These are phyloP conservation scores for Bradypodion pumilum DNA, from an alignment of 2,797 vertebrate species.

Conservation along the genomic window DNA sequence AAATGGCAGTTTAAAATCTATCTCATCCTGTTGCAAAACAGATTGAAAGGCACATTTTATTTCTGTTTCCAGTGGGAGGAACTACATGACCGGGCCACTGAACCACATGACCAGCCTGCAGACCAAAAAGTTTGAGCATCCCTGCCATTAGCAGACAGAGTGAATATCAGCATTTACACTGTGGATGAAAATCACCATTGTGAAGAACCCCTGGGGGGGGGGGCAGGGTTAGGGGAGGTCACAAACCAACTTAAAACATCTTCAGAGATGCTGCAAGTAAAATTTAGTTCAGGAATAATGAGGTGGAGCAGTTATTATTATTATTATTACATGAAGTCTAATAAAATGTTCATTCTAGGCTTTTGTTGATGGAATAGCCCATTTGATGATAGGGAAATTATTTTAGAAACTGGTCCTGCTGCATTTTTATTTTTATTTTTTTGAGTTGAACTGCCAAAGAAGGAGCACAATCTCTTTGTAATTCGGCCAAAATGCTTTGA, in stretches of 20 bases:
- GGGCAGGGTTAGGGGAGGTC: not conserved
- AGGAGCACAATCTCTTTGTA: slow-evolving; percentile 19
- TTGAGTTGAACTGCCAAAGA: not conserved
- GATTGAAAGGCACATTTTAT: no score
- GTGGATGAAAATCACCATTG: not conserved
- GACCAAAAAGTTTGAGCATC: no score
- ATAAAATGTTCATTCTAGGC: not conserved
- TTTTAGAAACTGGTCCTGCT: not conserved
- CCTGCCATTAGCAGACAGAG: no score
- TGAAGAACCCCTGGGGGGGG: not conserved
- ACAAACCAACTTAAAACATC: not conserved
- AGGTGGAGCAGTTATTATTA: not conserved
- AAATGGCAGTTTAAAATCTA: no score
- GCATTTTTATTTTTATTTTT: slow-evolving; percentile 24
- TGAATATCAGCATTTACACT: not conserved
- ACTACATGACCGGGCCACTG: no score
- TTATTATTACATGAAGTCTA: not conserved
- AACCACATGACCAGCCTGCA: no score
- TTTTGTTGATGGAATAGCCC: not conserved
- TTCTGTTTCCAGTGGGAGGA: no score
- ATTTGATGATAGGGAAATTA: not conserved
- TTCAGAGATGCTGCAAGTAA: not conserved
- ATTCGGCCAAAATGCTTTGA: slow-evolving; percentile 7
- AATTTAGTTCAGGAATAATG: not conserved
- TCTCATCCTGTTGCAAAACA: no score